Evolutionary conservation across 37 sponge, comb jelly and placozoan genomes (phyloP), one percentile per base, ranked within the genome.

Genomic region (Halisarca cf. caerulea): DNA sequence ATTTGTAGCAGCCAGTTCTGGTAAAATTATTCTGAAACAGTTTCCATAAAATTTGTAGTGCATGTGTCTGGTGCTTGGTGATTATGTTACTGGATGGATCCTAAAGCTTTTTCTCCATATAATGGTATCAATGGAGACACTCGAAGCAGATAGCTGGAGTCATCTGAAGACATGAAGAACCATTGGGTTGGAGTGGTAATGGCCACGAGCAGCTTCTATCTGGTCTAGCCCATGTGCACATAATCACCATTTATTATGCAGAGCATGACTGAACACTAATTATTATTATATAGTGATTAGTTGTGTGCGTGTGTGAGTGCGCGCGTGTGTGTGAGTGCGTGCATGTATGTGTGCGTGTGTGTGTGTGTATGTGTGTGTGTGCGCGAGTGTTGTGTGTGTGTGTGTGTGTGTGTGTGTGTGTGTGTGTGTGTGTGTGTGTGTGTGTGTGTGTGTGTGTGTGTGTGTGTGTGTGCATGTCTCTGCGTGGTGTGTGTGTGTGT

Each of bases 1-100:
- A 53, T 91, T 91, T 74, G 80, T 91, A 35, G 84, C 66, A 20
- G 84, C 91, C 20, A 80, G 79, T 18, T 70, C 73, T 60, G 91
- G 91, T 28, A 57, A 70, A 7, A 47, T 83, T 3, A 37, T 91
- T 91, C 80, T 91, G 91, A 87, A 44, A 62, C 18, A 23, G 24
- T 9, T 79, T 91, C 17, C 86, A 89, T 58, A 79, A 89, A 5
- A 44, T 55, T 21, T 20, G 62, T 77, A 78, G 45, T 20, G 66
- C 55, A 23, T 78, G 35, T 7, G 85, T 36, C n/a, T n/a, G n/a
- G n/a, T n/a, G n/a, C n/a, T n/a, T 21, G 90, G 90, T 24, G 86
- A 85, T 0, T 89, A 53, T 68, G 64, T 81, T 4, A 70, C 64
- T 59, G 90, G 90, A 2, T 89, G 90, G 90, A 85, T 89, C 38